phyloP scores from a whole-genome alignment of 92 coral and sea anemone species.

The Siderastrea siderea region DNA sequence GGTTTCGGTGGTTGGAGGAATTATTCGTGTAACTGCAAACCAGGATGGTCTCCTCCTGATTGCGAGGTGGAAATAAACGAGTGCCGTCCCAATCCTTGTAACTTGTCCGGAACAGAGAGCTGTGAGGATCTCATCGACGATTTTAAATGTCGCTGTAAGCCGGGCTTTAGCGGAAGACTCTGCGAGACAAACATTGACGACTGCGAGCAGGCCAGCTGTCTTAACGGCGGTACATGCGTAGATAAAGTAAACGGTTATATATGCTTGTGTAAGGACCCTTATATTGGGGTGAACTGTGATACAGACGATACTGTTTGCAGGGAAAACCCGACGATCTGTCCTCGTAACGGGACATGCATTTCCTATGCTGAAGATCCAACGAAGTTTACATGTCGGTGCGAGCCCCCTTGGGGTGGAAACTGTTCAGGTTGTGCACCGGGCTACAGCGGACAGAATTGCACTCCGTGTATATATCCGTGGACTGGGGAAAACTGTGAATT shows the following conservation, averaged over 20 bases:
- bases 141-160: constrained; percentile 70
- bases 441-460: constrained; percentile 70
- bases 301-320: constrained; percentile 81
- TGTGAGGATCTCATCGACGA: constrained; percentile 72
- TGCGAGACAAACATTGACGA: constrained; percentile 66
- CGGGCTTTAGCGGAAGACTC: constrained; percentile 73
- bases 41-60: constrained; percentile 85
- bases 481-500: constrained; percentile 81
- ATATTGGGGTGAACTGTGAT: constrained; percentile 79
- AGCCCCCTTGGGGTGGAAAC: constrained; percentile 79
- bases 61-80: constrained; percentile 71
- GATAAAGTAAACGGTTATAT: constrained; percentile 74
- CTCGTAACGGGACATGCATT: constrained; percentile 80
- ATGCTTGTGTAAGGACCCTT: constrained; percentile 78
- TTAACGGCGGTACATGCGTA: constrained; percentile 82
- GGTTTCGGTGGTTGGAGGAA: constrained; percentile 84
- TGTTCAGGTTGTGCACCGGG: constrained; percentile 84
- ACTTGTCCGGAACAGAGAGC: constrained; percentile 48
- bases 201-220: constrained; percentile 64
- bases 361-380: constrained; percentile 62
- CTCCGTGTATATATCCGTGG: constrained; percentile 77
- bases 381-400: constrained; percentile 76
- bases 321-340: constrained; percentile 68
- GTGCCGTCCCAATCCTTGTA: constrained; percentile 73
- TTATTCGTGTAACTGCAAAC: constrained; percentile 76